phyloP scores from a whole-genome alignment of 2,113 vertebrate species.

The Catharus minimus region DNA sequence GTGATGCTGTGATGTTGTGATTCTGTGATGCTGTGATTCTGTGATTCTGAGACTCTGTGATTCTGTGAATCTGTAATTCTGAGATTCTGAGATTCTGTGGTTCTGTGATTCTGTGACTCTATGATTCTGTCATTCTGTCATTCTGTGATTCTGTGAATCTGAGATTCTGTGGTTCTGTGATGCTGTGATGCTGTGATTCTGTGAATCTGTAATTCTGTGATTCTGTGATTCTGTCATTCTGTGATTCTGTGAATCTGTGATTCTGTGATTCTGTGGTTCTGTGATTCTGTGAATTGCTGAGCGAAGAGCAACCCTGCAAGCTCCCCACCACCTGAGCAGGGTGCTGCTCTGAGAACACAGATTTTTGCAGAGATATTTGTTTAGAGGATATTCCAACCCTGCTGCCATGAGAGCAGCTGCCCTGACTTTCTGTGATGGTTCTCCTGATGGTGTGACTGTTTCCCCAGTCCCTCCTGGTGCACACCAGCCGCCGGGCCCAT shows the following conservation, averaged over 20 bases:
- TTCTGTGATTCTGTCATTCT: not conserved
- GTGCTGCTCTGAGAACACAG: not conserved
- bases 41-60: too few species aligned
- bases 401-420: not conserved
- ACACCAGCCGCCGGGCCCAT: constrained; percentile 67
- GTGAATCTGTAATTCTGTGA: too few species aligned
- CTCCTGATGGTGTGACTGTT: not conserved
- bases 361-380: not conserved
- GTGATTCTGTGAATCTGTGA: not conserved
- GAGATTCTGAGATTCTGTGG: too few species aligned
- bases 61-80: too few species aligned
- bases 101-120: too few species aligned
- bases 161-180: too few species aligned
- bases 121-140: too few species aligned
- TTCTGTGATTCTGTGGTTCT: too few species aligned
- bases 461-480: constrained; percentile 78
- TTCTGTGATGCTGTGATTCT: too few species aligned
- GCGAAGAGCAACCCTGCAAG: not conserved
- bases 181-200: too few species aligned
- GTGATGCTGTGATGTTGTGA: too few species aligned
- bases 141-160: too few species aligned
- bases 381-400: not conserved
- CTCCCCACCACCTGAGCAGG: not conserved
- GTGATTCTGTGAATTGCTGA: not conserved
- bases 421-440: fast-evolving